Evolutionary conservation across 2,888 invertebrate genomes (phyloP).

Genomic region (Ferrisia virgata): DNA sequence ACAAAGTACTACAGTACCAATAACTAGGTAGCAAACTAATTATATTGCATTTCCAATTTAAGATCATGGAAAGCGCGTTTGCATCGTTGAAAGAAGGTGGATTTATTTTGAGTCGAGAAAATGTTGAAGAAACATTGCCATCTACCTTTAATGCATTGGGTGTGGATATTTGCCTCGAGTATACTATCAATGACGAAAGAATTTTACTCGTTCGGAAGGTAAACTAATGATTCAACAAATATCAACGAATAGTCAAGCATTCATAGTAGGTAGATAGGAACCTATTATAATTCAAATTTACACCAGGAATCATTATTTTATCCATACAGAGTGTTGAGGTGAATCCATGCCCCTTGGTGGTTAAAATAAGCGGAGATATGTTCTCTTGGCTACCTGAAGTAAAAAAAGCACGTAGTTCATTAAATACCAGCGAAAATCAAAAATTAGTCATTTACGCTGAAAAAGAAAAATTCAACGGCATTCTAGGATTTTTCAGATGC

Average conservation of each 20-base stretch:
- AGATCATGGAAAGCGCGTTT: slow-evolving; percentile 57
- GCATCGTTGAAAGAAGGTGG: slow-evolving; percentile 60
- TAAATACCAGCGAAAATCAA: slow-evolving; percentile 55
- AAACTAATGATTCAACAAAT: not conserved
- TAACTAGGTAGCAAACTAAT: not conserved
- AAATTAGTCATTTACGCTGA: slow-evolving; percentile 66
- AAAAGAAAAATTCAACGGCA: slow-evolving; percentile 69
- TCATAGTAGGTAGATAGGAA: no score
- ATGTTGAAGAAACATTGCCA: slow-evolving; percentile 54
- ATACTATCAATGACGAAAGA: slow-evolving; percentile 58
- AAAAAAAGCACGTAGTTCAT: slow-evolving; percentile 52
- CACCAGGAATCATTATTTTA: no score
- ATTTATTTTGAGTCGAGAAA: slow-evolving; percentile 63
- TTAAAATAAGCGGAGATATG: slow-evolving; percentile 55
- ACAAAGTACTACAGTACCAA: not conserved
- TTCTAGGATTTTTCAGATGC: slow-evolving; percentile 86
- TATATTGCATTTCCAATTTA: no score
- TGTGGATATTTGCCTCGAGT: slow-evolving; percentile 57
- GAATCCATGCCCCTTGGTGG: slow-evolving; percentile 55
- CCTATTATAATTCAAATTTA: no score
- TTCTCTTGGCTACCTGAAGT: slow-evolving; percentile 60
- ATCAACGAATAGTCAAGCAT: no score
- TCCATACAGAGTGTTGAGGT: not conserved
- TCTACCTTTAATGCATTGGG: slow-evolving; percentile 50
- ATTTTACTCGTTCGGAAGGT: slow-evolving; percentile 59